These are phyloP conservation scores for Belonocnema kinseyi DNA, from an alignment of 1,140 invertebrate genomes.

Conservation along the genomic window DNA sequence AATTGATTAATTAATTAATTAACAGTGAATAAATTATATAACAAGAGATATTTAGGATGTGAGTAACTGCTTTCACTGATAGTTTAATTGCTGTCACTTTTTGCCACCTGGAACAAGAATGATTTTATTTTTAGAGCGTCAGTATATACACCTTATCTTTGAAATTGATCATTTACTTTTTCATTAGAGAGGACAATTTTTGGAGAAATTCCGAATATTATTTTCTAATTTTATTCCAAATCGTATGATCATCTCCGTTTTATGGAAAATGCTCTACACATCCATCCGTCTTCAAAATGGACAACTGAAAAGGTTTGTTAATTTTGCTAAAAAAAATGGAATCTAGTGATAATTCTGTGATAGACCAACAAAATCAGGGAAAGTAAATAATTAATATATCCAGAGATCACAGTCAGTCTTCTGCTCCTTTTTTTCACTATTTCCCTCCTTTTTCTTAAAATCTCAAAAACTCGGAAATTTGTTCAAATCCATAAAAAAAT, in stretches of 20 bases:
- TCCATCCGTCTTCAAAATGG: conserved; percentile 45
- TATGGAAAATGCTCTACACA: conserved; percentile 39
- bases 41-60: conserved; percentile 28
- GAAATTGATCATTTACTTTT: background rate
- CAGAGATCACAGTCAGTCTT: no score
- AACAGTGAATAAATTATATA: background rate
- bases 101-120: conserved; percentile 51
- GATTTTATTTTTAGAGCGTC: background rate
- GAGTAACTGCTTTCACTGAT: conserved; percentile 9
- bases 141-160: conserved; percentile 5
- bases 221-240: conserved; percentile 10
- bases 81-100: conserved; percentile 46
- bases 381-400: no score
- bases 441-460: no score
- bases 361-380: no score
- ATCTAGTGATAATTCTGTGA: background rate
- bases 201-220: background rate
- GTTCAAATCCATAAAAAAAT: no score
- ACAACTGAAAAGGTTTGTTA: conserved; percentile 38
- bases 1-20: background rate
- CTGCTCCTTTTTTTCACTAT: no score
- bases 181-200: background rate
- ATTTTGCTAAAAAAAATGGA: background rate
- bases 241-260: conserved; percentile 36
- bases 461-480: no score